These are phyloP conservation scores for Eurystomus glaucurus DNA, from an alignment of 2,797 vertebrate genomes.

Conservation along the genomic window DNA sequence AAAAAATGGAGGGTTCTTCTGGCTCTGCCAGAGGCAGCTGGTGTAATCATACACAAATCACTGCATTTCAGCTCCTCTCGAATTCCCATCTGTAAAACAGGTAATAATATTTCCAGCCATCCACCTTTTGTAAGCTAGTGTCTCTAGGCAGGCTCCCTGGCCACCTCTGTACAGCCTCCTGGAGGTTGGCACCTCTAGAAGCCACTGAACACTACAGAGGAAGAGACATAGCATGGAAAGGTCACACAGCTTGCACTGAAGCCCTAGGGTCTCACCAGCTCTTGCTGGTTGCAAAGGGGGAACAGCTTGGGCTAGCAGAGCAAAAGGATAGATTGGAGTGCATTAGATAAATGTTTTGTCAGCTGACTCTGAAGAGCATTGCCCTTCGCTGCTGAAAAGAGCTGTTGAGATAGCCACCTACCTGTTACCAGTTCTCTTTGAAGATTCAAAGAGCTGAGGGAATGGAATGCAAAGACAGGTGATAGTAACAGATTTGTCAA, in stretches of 20 bases:
- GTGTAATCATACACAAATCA: not conserved
- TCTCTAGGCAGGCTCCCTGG: not conserved
- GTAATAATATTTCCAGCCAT: not conserved
- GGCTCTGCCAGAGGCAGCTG: not conserved
- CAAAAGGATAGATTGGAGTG: not conserved
- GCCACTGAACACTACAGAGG: not conserved
- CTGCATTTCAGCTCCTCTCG: not conserved
- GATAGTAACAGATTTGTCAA: not conserved
- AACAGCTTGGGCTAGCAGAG: not conserved
- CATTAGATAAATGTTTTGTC: not conserved
- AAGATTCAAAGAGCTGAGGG: not conserved
- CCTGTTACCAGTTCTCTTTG: not conserved
- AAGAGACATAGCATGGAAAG: rapidly evolving
- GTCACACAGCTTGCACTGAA: not conserved
- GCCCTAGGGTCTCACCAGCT: not conserved
- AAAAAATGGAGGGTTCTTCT: not conserved
- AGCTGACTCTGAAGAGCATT: not conserved
- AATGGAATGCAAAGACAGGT: not conserved
- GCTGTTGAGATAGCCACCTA: not conserved
- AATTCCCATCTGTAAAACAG: not conserved
- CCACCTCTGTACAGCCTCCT: not conserved
- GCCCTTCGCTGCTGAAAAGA: not conserved
- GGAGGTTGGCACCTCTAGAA: not conserved
- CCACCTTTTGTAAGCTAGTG: not conserved
- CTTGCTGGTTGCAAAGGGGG: not conserved